Conservation (phyloP, 2,888 invertebrate genomes). For the Agonum fuliginosum region DNA sequence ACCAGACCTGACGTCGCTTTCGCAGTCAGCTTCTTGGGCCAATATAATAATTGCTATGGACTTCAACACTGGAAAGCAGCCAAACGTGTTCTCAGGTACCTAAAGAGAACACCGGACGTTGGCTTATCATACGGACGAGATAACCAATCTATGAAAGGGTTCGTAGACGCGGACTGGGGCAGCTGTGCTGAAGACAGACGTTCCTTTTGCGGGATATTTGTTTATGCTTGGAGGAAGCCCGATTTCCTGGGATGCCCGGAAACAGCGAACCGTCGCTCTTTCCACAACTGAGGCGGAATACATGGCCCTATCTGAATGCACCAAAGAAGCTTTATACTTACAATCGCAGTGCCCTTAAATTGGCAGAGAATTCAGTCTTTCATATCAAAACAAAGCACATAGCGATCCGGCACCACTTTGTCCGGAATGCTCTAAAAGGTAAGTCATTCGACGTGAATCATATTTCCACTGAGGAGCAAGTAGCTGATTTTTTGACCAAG, state of each 20-base stretch:
- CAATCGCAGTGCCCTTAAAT: not conserved
- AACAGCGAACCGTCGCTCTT: constrained; percentile 16
- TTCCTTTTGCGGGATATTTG: constrained; percentile 63
- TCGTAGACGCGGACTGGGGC: constrained; percentile 65
- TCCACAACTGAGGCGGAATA: constrained; percentile 24
- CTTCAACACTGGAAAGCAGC: constrained; percentile 63
- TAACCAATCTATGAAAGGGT: constrained; percentile 59
- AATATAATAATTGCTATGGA: constrained; percentile 5
- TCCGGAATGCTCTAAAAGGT: not conserved
- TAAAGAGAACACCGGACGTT: constrained; percentile 61
- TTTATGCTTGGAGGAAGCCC: constrained; percentile 21
- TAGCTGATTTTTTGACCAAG: constrained; percentile 20
- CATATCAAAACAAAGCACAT: not conserved
- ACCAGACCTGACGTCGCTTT: not conserved
- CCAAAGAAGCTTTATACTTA: constrained; percentile 24
- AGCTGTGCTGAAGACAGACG: constrained; percentile 59
- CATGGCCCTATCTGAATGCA: constrained; percentile 7
- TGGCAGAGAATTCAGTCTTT: not conserved
- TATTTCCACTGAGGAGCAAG: not conserved
- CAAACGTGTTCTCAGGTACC: constrained; percentile 66
- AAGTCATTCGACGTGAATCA: not conserved
- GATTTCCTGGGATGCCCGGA: constrained; percentile 26
- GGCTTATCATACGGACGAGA: constrained; percentile 62
- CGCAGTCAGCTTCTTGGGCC: not conserved
- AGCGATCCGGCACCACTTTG: not conserved